Evolutionary conservation across 2,113 vertebrate genomes (phyloP), one percentile per base, ranked within the genome.

Genomic region (Ceuthmochares aereus): DNA sequence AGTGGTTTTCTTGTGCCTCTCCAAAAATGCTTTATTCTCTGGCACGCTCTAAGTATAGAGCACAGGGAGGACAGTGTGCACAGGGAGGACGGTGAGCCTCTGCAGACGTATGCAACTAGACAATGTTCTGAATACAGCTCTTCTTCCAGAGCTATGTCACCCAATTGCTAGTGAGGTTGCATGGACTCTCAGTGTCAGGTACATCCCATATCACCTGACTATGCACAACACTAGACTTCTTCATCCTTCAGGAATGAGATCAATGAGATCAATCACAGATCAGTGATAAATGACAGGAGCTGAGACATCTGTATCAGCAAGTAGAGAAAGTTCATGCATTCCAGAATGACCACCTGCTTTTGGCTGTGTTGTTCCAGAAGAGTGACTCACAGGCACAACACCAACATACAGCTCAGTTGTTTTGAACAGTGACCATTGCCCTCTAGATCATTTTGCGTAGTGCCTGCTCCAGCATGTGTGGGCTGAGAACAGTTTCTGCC

Each of bases 201-300:
- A 22, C 25, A 42, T 49, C 22, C 26, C 0, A 0, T 37, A 27
- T 21, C 0, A 0, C 47, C 14, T 49, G 30, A 45, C 9, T 0
- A 1, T 51, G 29, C 37, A 72, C 42, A 75, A 49, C 21, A 45
- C 5, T 30, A 60, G 43, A 26, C 23, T 80, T 72, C 52, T 68
- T 32, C 43, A 83, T 26, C 3, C 18, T 21, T 43, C 19, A 29
- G 30, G 36, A 84, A 34, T 30, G n/a, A 79, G 34, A n/a, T n/a
- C n/a, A n/a, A n/a, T n/a, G n/a, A n/a, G n/a, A 37, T 70, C 63
- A 58, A 1, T 40, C 30, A 42, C 54, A 77, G 54, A 27, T 14
- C 1, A 6, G 56, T 37, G 29, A 60, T 52, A 63, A 21, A 17
- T 59, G 69, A 25, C 47, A 75, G 66, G 64, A 81, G 43, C 19